phyloP scores from a whole-genome alignment of 2,113 vertebrate genomes.

The Pyxicephalus adspersus region DNA sequence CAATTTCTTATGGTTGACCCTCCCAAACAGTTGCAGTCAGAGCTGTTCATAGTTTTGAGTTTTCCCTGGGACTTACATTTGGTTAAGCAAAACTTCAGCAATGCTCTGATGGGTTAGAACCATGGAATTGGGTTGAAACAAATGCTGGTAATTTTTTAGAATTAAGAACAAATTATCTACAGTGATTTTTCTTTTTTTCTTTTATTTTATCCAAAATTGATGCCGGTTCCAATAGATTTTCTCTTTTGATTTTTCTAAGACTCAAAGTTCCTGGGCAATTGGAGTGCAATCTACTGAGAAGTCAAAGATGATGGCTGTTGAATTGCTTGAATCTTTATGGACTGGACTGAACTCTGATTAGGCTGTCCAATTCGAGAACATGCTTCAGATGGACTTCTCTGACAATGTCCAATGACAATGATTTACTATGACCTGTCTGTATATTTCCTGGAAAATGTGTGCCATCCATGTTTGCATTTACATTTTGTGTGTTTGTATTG shows the following conservation, averaged over 20 bases:
- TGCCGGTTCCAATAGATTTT: constrained; percentile 86
- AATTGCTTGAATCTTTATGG: constrained; percentile 69
- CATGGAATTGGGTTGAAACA: too few species aligned
- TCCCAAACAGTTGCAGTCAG: too few species aligned
- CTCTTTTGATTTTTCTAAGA: constrained; percentile 92
- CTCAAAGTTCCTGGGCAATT: constrained; percentile 76
- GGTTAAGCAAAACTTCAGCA: too few species aligned
- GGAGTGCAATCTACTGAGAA: constrained; percentile 85
- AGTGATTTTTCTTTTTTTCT: too few species aligned
- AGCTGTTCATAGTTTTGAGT: too few species aligned
- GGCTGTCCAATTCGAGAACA: constrained; percentile 69
- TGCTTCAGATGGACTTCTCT: constrained; percentile 70
- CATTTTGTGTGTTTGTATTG: not conserved
- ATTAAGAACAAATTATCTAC: too few species aligned
- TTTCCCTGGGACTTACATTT: too few species aligned
- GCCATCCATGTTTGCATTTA: not conserved
- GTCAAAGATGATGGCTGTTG: constrained; percentile 84
- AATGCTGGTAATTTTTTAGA: too few species aligned
- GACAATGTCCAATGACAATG: not conserved
- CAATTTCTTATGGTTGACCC: too few species aligned
- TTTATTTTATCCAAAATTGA: constrained; percentile 64
- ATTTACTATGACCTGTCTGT: not conserved
- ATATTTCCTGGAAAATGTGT: not conserved
- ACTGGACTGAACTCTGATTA: constrained; percentile 75
- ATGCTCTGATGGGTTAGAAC: too few species aligned